Conservation (phyloP, 2,797 vertebrate species). For the Tauraco hartlaubi region DNA sequence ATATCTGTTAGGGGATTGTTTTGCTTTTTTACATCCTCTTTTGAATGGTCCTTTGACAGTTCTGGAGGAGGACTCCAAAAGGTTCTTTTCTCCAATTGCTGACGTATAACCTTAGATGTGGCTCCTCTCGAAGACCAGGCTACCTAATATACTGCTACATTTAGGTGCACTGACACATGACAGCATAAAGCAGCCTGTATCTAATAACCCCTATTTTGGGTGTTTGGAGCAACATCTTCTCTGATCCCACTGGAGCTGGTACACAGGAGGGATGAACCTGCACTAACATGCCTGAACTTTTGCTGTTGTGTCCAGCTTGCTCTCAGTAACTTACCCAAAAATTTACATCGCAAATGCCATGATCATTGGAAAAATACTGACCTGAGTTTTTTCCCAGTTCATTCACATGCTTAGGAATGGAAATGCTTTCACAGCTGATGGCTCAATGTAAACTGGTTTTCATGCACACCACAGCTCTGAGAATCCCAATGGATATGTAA, state of each 20-base stretch:
- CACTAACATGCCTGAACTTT: background rate
- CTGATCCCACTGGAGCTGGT: background rate
- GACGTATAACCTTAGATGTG: background rate
- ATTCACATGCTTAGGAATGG: background rate
- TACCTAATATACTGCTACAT: background rate
- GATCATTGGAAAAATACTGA: background rate
- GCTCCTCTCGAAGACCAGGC: background rate
- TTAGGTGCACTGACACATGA: background rate
- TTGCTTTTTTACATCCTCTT: background rate
- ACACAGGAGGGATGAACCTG: background rate
- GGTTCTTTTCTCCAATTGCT: background rate
- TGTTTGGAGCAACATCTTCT: background rate
- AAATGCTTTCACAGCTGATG: constrained; percentile 13
- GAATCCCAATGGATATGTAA: background rate
- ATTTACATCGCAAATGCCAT: background rate
- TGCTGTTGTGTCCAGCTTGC: background rate
- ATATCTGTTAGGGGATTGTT: background rate
- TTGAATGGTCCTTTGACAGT: background rate
- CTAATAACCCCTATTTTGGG: background rate
- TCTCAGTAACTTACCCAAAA: background rate
- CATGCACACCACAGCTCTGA: background rate
- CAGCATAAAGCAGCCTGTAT: background rate
- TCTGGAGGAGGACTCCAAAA: background rate
- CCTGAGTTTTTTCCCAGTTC: background rate
- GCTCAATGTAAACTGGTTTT: background rate